Conservation (phyloP, 1,140 invertebrate genomes). For the Drosophila trapezifrons region DNA sequence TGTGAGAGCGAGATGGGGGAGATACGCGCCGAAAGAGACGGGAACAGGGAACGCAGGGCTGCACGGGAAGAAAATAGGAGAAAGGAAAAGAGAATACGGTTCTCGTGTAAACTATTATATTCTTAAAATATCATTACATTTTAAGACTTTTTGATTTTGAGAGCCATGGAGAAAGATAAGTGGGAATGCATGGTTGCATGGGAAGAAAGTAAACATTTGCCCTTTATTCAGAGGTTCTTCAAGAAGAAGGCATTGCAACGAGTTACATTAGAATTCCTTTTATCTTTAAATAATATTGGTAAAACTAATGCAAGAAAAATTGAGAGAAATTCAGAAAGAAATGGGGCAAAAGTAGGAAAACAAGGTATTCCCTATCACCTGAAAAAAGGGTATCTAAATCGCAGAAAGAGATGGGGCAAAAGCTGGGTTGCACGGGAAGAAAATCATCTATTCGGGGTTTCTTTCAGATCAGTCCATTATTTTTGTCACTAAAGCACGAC, state of each 20-base stretch:
- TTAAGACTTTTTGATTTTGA: too few relatives aligned
- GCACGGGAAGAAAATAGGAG: slow-evolving; percentile 7
- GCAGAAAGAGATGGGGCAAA: not conserved
- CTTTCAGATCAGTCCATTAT: too few relatives aligned
- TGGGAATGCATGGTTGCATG: not conserved
- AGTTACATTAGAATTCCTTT: not conserved
- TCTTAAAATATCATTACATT: not conserved
- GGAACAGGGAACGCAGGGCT: slow-evolving; percentile 13
- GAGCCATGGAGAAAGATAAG: not conserved
- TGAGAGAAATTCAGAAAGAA: not conserved
- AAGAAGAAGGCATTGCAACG: not conserved
- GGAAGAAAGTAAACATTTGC: too few relatives aligned
- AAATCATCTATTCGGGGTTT: not conserved
- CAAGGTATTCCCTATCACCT: too few relatives aligned
- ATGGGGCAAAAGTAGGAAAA: too few relatives aligned
- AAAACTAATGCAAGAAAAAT: too few relatives aligned
- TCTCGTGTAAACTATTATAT: not conserved
- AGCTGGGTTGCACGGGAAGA: not conserved
- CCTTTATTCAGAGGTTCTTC: not conserved
- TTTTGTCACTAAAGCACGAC: too few relatives aligned
- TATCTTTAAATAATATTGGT: not conserved
- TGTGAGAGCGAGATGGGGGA: slow-evolving; percentile 1
- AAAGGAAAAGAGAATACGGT: too few relatives aligned
- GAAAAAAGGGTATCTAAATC: too few relatives aligned
- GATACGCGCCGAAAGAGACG: slow-evolving; percentile 2